phyloP scores from a whole-genome alignment of 2,113 vertebrate genomes.

The Butorides virescens region DNA sequence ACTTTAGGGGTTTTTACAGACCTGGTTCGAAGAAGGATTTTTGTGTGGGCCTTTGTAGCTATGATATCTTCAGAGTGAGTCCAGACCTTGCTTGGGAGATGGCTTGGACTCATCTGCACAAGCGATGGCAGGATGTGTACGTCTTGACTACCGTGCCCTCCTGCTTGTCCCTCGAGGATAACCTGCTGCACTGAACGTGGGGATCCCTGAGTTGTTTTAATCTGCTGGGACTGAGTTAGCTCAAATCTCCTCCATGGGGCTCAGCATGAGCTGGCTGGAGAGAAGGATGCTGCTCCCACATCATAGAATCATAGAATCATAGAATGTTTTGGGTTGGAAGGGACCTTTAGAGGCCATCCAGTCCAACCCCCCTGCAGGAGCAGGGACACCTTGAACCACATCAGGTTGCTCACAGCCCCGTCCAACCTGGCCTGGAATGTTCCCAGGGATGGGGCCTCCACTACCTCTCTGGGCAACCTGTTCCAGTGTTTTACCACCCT shows the following conservation, averaged over 20 bases:
- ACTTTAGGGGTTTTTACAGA: background rate
- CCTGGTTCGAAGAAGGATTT: background rate
- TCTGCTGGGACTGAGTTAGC: background rate
- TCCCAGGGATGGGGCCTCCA: too few relatives aligned
- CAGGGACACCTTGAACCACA: too few relatives aligned
- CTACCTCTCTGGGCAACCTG: too few relatives aligned
- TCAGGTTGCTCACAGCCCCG: too few relatives aligned
- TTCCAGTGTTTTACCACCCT: too few relatives aligned
- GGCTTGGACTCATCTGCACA: background rate
- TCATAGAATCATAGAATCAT: too few relatives aligned
- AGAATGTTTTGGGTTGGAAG: too few relatives aligned
- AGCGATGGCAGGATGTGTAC: rapidly evolving
- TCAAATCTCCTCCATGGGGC: background rate
- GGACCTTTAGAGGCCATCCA: too few relatives aligned
- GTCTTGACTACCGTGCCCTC: background rate
- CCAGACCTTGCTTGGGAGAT: background rate
- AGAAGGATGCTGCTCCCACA: background rate
- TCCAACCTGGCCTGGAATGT: too few relatives aligned
- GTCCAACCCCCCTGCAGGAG: too few relatives aligned
- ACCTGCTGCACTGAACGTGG: background rate
- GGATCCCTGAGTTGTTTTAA: background rate
- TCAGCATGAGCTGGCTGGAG: background rate
- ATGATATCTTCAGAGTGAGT: background rate
- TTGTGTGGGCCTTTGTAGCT: background rate
- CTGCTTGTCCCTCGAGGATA: background rate